Percentiles rank a stretch among this genome's conserved stretches.
These are phyloP conservation scores for Zoanthus solanderi DNA, from an alignment of 92 coral and sea anemone species.

Conservation along the genomic window DNA sequence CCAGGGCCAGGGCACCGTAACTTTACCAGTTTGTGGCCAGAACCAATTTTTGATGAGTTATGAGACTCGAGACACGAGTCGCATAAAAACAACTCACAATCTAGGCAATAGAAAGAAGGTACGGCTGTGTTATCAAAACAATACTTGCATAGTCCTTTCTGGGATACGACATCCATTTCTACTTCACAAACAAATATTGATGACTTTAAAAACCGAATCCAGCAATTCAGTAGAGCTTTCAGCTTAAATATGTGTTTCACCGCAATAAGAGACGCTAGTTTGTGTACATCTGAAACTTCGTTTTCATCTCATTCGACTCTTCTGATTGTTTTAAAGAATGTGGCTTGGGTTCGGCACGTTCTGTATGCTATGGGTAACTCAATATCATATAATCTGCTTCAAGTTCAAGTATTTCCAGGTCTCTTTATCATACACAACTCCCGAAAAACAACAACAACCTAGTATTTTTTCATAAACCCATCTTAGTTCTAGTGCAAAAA, in stretches of 20 bases:
- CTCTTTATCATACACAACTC: background rate
- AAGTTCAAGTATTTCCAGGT: background rate
- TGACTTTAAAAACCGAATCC: too few relatives aligned
- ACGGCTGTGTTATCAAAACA: constrained; percentile 1
- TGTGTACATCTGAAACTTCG: background rate
- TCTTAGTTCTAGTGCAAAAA: too few relatives aligned
- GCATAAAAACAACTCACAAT: constrained; percentile 40
- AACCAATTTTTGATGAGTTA: constrained; percentile 18
- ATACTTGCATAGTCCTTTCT: constrained; percentile 32
- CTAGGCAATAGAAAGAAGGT: constrained; percentile 26
- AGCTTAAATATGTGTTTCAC: background rate
- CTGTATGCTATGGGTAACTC: background rate
- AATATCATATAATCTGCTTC: background rate
- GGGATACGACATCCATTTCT: constrained; percentile 5
- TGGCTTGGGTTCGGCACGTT: background rate
- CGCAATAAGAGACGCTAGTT: background rate
- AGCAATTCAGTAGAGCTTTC: background rate
- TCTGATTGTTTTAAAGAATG: background rate
- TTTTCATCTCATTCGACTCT: background rate
- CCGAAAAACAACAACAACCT: too few relatives aligned
- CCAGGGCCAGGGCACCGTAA: background rate
- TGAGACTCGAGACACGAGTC: constrained; percentile 36
- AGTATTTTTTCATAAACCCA: too few relatives aligned
- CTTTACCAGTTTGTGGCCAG: constrained; percentile 20
- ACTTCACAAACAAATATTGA: too few relatives aligned